phyloP scores from a whole-genome alignment of 2,888 invertebrate species.

The Drosophila atripex region DNA sequence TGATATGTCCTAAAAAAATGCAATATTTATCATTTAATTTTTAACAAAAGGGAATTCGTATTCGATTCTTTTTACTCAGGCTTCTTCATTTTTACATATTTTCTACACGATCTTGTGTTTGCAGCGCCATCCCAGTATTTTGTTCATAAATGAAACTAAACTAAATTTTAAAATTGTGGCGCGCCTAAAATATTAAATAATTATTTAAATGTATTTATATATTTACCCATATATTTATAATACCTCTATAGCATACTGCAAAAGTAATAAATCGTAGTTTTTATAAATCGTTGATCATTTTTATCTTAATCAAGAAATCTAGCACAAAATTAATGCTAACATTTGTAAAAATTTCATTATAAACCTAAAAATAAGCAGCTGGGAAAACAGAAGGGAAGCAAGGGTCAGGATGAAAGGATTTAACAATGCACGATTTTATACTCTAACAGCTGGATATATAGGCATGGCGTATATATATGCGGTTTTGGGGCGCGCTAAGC shows the following conservation, averaged over 20 bases:
- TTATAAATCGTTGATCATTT: slow-evolving; percentile 18
- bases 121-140: slow-evolving; percentile 4
- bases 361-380: slow-evolving; percentile 25
- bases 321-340: slow-evolving; percentile 29
- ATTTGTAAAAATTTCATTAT: slow-evolving; percentile 26
- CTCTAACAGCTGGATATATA: slow-evolving; percentile 7
- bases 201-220: not conserved
- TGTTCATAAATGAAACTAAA: not conserved
- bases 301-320: slow-evolving; percentile 19
- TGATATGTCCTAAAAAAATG: not conserved
- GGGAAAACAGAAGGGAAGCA: slow-evolving; percentile 11
- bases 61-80: not conserved
- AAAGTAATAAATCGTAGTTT: not conserved
- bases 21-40: not conserved
- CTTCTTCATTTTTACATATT: not conserved
- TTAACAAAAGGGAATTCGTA: not conserved
- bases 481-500: slow-evolving; percentile 20
- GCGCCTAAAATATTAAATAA: not conserved
- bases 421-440: slow-evolving; percentile 36
- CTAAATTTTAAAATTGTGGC: not conserved
- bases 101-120: not conserved
- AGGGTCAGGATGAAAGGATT: slow-evolving; percentile 7
- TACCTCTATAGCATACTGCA: not conserved
- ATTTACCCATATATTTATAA: not conserved
- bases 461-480: slow-evolving; percentile 18